phyloP scores from a whole-genome alignment of 2,888 invertebrate species.

The Cotesia congregata region DNA sequence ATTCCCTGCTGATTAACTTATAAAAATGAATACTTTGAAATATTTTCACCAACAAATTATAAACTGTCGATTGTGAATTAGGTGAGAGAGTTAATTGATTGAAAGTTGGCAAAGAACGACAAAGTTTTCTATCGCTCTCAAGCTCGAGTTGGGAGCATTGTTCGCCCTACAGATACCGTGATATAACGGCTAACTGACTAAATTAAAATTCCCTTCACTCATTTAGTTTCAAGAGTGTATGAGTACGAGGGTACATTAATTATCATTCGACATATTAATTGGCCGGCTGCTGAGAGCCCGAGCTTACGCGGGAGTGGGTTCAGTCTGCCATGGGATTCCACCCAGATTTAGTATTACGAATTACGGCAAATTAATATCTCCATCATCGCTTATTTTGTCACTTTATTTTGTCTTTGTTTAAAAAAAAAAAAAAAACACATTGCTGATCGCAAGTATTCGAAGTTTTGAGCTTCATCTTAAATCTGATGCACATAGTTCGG shows the following conservation, averaged over 20 bases:
- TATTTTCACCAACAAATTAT: constrained; percentile 1
- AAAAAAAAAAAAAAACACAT: not conserved
- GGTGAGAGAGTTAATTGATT: not conserved
- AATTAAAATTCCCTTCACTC: constrained; percentile 1
- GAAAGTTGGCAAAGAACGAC: not conserved
- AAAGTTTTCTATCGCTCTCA: not conserved
- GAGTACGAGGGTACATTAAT: not conserved
- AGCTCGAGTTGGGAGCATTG: not conserved
- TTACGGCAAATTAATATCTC: not conserved
- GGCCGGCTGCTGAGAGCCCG: not conserved
- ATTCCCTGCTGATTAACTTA: too few species aligned
- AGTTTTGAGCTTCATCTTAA: too few species aligned
- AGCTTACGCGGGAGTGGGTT: not conserved
- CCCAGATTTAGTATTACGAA: not conserved
- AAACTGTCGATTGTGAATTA: not conserved
- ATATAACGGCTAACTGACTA: not conserved
- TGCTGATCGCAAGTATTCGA: not conserved
- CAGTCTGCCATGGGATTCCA: not conserved
- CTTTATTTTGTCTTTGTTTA: too few species aligned
- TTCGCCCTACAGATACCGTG: not conserved
- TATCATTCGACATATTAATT: not conserved
- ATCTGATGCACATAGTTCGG: too few species aligned
- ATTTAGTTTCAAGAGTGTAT: not conserved
- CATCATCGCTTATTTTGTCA: too few species aligned
- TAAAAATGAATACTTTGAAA: not conserved